phyloP scores from a whole-genome alignment of 1,140 invertebrate species.

The Trialeurodes vaporariorum region DNA sequence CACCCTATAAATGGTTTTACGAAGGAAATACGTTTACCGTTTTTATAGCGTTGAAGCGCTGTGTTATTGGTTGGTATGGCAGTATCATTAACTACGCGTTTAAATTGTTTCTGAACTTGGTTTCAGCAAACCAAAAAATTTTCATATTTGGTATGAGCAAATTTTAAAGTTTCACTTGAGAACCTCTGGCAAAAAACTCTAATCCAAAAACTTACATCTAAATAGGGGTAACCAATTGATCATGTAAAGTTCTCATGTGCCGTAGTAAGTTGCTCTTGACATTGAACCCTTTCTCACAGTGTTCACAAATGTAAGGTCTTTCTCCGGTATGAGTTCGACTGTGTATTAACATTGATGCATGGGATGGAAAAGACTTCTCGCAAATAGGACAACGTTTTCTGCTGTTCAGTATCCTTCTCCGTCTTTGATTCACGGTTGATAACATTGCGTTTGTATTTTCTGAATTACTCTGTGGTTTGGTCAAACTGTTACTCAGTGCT shows the following conservation, averaged over 20 bases:
- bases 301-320: constrained; percentile 54
- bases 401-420: constrained; percentile 25
- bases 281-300: constrained; percentile 64
- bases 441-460: constrained; percentile 39
- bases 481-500: constrained; percentile 63
- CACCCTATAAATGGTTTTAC: too few relatives aligned
- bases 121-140: too few relatives aligned
- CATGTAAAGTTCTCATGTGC: constrained; percentile 47
- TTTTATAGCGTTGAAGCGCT: too few relatives aligned
- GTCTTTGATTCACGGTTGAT: constrained; percentile 6
- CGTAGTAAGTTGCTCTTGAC: constrained; percentile 61
- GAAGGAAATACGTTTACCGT: too few relatives aligned
- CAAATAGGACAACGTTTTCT: constrained; percentile 56
- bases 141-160: too few relatives aligned
- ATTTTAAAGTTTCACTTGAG: too few relatives aligned
- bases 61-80: too few relatives aligned
- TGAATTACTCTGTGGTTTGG: constrained; percentile 45
- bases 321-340: constrained; percentile 35
- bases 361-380: constrained; percentile 60
- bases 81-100: too few relatives aligned
- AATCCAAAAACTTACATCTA: too few relatives aligned
- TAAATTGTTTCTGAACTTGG: too few relatives aligned
- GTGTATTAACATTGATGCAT: constrained; percentile 58
- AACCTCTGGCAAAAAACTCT: too few relatives aligned
- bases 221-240: constrained; percentile 16